phyloP scores from a whole-genome alignment of 2,113 vertebrate species.

The Pelvicachromis taeniatus region DNA sequence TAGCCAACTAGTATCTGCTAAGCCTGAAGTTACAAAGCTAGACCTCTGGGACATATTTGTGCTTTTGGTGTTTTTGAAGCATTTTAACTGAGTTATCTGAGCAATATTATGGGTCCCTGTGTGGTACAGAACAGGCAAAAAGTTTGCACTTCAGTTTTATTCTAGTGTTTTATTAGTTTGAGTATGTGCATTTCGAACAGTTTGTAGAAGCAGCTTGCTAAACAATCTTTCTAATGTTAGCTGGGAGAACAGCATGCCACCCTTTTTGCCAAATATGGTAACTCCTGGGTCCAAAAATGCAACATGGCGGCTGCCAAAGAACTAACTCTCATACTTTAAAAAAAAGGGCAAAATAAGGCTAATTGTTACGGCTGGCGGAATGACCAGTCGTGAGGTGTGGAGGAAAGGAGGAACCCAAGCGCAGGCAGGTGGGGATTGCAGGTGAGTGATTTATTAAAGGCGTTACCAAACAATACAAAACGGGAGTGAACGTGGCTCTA shows the following conservation, averaged over 20 bases:
- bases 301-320: not conserved
- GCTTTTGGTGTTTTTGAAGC: not conserved
- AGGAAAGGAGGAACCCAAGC: no score
- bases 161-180: not conserved
- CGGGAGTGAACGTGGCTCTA: no score
- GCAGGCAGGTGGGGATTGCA: no score
- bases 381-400: no score
- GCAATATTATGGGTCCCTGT: not conserved
- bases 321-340: not conserved
- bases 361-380: no score
- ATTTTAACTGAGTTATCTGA: not conserved
- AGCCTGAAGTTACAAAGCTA: not conserved
- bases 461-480: no score
- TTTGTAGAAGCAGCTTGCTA: not conserved
- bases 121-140: not conserved
- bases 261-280: not conserved
- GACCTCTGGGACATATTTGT: not conserved
- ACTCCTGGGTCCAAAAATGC: not conserved
- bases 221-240: not conserved
- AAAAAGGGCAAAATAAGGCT: not conserved
- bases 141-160: not conserved
- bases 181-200: not conserved
- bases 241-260: not conserved
- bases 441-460: no score
- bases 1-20: not conserved